phyloP scores from a whole-genome alignment of 92 coral and sea anemone genomes.

The Umimayanthus kanabou region DNA sequence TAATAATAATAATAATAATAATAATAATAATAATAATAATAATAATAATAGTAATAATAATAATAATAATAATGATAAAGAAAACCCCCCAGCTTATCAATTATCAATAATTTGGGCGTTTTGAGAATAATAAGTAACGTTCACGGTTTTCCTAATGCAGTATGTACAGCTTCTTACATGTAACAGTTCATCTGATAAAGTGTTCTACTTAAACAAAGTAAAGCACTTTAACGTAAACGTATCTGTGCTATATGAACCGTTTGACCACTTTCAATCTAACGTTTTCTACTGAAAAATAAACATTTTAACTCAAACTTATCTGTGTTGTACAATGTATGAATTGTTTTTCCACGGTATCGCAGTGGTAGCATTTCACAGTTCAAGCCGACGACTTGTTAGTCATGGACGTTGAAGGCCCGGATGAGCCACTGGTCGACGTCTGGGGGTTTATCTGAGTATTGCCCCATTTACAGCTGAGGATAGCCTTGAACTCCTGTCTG shows the following conservation, averaged over 20 bases:
- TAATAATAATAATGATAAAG: too few relatives aligned
- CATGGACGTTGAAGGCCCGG: conserved; percentile 21
- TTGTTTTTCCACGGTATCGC: not conserved
- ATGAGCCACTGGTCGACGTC: not conserved
- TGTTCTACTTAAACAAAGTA: not conserved
- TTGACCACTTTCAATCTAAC: too few relatives aligned
- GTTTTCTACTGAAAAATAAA: not conserved
- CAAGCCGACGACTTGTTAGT: conserved; percentile 1
- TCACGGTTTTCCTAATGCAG: too few relatives aligned
- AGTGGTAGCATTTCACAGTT: not conserved
- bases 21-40: too few relatives aligned
- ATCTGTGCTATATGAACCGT: too few relatives aligned
- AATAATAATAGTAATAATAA: too few relatives aligned
- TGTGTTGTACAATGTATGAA: not conserved
- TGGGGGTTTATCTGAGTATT: not conserved
- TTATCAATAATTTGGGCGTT: too few relatives aligned
- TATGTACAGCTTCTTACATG: not conserved
- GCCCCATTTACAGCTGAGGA: conserved; percentile 30
- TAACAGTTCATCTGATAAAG: not conserved
- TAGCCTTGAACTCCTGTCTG: conserved; percentile 31
- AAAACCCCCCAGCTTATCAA: too few relatives aligned
- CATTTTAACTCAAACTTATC: too few relatives aligned
- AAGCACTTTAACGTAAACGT: too few relatives aligned
- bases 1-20: too few relatives aligned
- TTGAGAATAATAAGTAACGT: too few relatives aligned